Evolutionary conservation across 2,797 vertebrate genomes (phyloP), one percentile per base, ranked within the genome.

Genomic region (Cossypha dichroa): DNA sequence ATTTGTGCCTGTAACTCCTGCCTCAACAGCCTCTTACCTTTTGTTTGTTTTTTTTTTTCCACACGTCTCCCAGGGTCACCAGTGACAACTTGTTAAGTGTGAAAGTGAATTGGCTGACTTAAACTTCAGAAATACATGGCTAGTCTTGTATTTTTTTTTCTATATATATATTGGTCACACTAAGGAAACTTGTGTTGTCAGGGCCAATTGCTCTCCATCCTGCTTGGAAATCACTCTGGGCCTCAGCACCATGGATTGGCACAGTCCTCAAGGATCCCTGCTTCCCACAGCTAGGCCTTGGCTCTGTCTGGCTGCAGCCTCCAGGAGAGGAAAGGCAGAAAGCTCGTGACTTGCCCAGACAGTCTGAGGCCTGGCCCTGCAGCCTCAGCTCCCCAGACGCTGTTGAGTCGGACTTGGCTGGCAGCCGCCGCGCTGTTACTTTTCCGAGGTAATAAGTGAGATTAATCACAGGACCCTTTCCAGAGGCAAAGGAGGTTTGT

Each of bases 391-490:
- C 97, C 97, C 97, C 96, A 98, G 97, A 97, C 96, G 2, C 97
- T 97, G 92, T 95, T 95, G 97, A 97, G 95, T 93, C 90, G 96
- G 95, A 92, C 85, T 97, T 98, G 98, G 98, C 98, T 94, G 96
- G 97, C 97, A 96, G 95, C 97, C 94, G 85, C 85, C 2, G 33
- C 22, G 29, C 97, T 97, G 96, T 98, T 98, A 90, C 96, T 98
- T 97, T 97, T 93, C 97, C 90, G 93, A 98, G 97, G 96, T 97
- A 98, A 97, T 98, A 96, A 97, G 97, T 94, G 97, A 98, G 97
- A 97, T 98, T 98, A 97, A 97, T 98, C 84, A 33, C 96, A 96
- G 97, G 95, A 96, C 90, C 92, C 89, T 97, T 97, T 98, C 97
- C 97, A 97, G 92, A 96, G 90, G 90, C 88, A 14, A 86, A 89